Base-by-base conservation (phyloP, 2,888 invertebrate species). In the Salpingus planirostris region DNA sequence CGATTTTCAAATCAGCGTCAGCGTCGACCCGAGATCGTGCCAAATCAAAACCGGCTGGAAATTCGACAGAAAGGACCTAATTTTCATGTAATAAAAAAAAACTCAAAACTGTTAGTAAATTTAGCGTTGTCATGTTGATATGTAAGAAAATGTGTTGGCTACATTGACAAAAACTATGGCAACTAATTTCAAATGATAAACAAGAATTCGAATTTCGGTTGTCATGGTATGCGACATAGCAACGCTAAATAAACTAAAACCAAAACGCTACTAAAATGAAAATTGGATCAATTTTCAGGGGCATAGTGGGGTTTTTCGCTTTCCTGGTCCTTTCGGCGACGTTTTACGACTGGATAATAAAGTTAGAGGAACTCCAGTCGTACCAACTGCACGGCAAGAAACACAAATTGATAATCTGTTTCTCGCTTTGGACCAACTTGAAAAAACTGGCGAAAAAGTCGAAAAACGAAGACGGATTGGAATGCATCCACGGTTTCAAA, bases 401-500 rank as follows among this genome's bases (percentile, higher is more conserved):
- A 4, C 52, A 56, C 23, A 31, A 47, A n/a, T 15, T 52, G 2
- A 25, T 54, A n/a, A 29, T 50, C 26, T 48, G 53, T 11, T 58
- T 57, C 33, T 57, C 59, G 2, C 36, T 52, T 24, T 45, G 46
- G 15, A 44, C 38, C 8, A 59, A 57, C 30, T 40, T 54, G 8
- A 43, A 48, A 18, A 57, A 55, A 36, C 31, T 59, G 21, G 44
- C 46, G 2, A 34, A 43, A 7, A 36, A 47, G 13, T 37, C 38
- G 2, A 37, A 38, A 10, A 44, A 47, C 30, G 33, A 40, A 2
- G 54, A 55, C 31, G 53, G 54, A 10, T 37, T 58, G 11, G 47
- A 52, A 18, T 58, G 57, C 27, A 44, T 57, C 11, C 47, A 57
- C 24, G 59, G 57, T 10, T 44, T 59, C 40, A 55, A 57, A 38